A percentile compares a stretch with the other conserved stretches of the same genome.
Conservation (phyloP, 2,113 vertebrate genomes). For the Pterocles orientalis region DNA sequence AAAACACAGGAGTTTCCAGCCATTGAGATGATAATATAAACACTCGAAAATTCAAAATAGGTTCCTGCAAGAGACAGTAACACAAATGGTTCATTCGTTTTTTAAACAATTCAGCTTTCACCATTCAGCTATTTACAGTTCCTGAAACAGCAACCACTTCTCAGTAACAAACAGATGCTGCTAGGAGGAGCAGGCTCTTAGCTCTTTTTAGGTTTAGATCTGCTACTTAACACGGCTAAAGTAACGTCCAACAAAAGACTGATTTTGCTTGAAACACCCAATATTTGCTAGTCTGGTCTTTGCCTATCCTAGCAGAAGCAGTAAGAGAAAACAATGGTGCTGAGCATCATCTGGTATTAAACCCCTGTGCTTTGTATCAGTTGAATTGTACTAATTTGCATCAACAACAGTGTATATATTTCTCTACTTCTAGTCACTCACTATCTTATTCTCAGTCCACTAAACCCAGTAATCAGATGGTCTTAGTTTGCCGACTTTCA, state of each 20-base stretch:
- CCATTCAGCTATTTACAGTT: not conserved
- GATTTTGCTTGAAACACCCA: not conserved
- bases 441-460: not conserved
- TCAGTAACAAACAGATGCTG: not conserved
- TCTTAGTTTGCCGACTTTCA: not conserved
- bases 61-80: not conserved
- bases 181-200: not conserved
- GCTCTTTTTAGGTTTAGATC: not conserved
- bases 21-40: constrained; percentile 10
- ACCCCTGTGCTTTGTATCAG: not conserved
- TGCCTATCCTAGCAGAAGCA: not conserved
- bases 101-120: not conserved
- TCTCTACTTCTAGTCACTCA: not conserved
- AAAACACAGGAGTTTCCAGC: constrained; percentile 19
- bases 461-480: fast-evolving
- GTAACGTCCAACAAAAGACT: not conserved
- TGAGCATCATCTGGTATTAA: not conserved
- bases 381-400: not conserved
- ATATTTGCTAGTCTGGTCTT: not conserved
- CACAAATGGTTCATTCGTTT: not conserved
- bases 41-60: constrained; percentile 4
- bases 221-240: not conserved
- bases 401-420: not conserved
- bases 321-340: not conserved
- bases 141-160: not conserved